Evolutionary conservation across 2,888 invertebrate species (phyloP).

Genomic region (Teinopalpus imperialis): DNA sequence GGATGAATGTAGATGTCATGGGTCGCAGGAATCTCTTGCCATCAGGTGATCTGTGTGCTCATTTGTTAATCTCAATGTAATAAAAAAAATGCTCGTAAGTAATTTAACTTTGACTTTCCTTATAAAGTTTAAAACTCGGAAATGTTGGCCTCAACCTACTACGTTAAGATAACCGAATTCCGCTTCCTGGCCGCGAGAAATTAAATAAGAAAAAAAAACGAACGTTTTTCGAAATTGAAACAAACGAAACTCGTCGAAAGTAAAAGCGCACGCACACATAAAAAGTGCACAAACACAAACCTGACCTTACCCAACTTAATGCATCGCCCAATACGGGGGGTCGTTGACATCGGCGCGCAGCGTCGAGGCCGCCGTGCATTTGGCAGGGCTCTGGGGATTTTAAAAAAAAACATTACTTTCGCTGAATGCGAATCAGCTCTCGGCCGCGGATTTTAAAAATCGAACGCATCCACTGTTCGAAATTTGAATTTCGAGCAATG

Average conservation of each 20-base stretch:
- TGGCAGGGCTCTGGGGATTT: slow-evolving; percentile 56
- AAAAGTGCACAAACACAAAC: slow-evolving; percentile 46
- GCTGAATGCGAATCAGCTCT: slow-evolving; percentile 47
- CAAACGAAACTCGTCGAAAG: slow-evolving; percentile 52
- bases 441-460: slow-evolving; percentile 14
- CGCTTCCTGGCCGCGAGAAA: slow-evolving; percentile 17
- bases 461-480: slow-evolving; percentile 14
- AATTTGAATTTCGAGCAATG: slow-evolving; percentile 23
- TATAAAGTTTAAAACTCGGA: not conserved
- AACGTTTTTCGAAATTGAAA: slow-evolving; percentile 26
- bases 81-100: too few species aligned
- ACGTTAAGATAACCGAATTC: slow-evolving; percentile 12
- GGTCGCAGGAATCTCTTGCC: too few species aligned
- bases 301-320: slow-evolving; percentile 77
- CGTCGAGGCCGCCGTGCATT: slow-evolving; percentile 68
- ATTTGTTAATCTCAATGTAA: too few species aligned
- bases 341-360: slow-evolving; percentile 54
- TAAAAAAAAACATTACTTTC: slow-evolving; percentile 64
- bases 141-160: not conserved
- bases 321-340: slow-evolving; percentile 68
- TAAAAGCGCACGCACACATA: slow-evolving; percentile 60
- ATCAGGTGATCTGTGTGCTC: too few species aligned
- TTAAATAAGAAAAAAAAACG: slow-evolving; percentile 1
- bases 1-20: too few species aligned
- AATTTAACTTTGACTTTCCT: not conserved